Percentiles rank a stretch among this genome's conserved stretches.
Evolutionary conservation across 2,888 invertebrate genomes (phyloP).

Genomic region (Piscicola geometra): DNA sequence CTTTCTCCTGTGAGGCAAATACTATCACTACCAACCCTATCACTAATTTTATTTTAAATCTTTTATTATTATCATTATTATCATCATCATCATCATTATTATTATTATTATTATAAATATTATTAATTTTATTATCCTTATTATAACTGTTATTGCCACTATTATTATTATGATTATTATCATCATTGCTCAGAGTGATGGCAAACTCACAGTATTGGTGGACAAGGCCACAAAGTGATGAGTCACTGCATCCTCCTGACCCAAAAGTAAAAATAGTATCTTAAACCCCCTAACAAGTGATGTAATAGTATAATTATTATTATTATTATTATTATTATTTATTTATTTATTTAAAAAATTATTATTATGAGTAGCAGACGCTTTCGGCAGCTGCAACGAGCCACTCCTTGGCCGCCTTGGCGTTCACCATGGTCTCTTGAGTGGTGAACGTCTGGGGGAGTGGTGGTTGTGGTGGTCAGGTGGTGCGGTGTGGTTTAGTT

Average conservation of each 20-base stretch:
- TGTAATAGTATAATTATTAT: background rate
- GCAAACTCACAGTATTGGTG: conserved; percentile 75
- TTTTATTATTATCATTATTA: too few relatives aligned
- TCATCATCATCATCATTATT: too few relatives aligned
- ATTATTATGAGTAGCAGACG: conserved; percentile 62
- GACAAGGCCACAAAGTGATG: conserved; percentile 97
- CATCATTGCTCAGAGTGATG: too few relatives aligned
- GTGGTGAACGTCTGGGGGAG: conserved; percentile 82
- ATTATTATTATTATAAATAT: too few relatives aligned
- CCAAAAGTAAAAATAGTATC: conserved; percentile 38
- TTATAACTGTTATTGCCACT: too few relatives aligned
- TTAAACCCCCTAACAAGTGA: too few relatives aligned
- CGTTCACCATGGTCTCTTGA: conserved; percentile 96
- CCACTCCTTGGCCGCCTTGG: conserved; percentile 94
- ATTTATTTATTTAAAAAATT: conserved; percentile 1
- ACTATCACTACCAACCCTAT: too few relatives aligned
- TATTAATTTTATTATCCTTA: too few relatives aligned
- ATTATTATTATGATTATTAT: too few relatives aligned
- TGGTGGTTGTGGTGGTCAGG: background rate
- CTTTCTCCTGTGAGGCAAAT: conserved; percentile 64
- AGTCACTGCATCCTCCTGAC: conserved; percentile 67
- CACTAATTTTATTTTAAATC: too few relatives aligned
- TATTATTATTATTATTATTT: conserved; percentile 28
- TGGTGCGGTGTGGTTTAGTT: background rate
- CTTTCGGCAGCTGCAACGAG: conserved; percentile 78